A percentile compares a stretch with the other conserved stretches of the same genome.
phyloP scores from a whole-genome alignment of 2,113 vertebrate genomes.

The Pungitius pungitius region DNA sequence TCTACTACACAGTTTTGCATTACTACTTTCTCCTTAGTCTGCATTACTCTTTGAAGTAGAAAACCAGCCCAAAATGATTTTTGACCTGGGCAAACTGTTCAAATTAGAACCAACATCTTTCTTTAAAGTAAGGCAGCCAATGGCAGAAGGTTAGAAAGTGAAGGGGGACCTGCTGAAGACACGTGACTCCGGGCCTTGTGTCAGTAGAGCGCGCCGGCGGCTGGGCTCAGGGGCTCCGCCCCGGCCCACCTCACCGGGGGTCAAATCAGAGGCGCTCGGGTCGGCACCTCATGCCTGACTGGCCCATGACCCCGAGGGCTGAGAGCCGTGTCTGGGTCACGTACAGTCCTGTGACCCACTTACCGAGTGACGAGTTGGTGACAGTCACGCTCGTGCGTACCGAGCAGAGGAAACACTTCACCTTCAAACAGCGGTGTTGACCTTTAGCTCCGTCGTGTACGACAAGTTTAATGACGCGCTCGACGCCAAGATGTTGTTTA shows the following conservation, averaged over 20 bases:
- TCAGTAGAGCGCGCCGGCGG: slow-evolving; percentile 57
- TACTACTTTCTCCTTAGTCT: background rate
- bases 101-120: background rate
- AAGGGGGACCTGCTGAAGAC: slow-evolving; percentile 36
- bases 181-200: slow-evolving; percentile 59
- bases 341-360: slow-evolving; percentile 79
- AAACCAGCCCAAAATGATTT: background rate
- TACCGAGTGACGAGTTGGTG: slow-evolving; percentile 79
- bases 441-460: background rate
- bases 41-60: background rate
- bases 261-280: slow-evolving; percentile 78
- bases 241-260: slow-evolving; percentile 74
- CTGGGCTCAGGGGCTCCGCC: slow-evolving; percentile 55
- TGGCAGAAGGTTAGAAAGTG: slow-evolving; percentile 2
- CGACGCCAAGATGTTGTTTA: background rate
- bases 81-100: background rate
- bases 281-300: slow-evolving; percentile 87
- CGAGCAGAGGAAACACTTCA: slow-evolving; percentile 47
- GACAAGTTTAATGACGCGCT: background rate
- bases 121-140: background rate
- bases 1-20: too few relatives aligned
- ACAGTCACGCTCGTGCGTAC: slow-evolving; percentile 69
- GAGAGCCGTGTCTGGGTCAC: slow-evolving; percentile 86
- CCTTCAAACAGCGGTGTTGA: slow-evolving; percentile 42
- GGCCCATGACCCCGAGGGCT: slow-evolving; percentile 87